Base-by-base conservation (phyloP, 2,797 vertebrate species). In the Trachurus trachurus region DNA sequence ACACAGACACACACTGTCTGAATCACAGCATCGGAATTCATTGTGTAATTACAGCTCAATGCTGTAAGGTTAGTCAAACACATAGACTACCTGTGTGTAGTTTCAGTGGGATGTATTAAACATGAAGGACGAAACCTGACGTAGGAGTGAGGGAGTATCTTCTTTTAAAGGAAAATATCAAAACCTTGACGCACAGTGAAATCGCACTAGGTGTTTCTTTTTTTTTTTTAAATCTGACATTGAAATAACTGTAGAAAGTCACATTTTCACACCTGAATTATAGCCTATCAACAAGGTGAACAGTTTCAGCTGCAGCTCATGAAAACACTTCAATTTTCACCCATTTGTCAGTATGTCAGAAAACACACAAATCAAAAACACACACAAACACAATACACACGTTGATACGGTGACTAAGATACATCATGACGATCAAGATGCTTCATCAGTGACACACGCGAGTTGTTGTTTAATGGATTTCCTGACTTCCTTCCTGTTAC, bases 11-110 rank as follows among this genome's bases (percentile, higher is more conserved):
- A 64, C 16, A 13, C 13, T 26, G n/a, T 68, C 26, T 53, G 72
- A 72, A 40, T 80, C 82, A 72, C 65, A n/a, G 21, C 8, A 4
- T 4, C 22, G 45, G 82, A 71, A 73, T 68, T 62, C 10, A 45
- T n/a, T 52, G 26, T 11, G 52, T 62, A 58, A 39, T 9, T 47
- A 42, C 40, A 50, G 39, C 17, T 63, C 22, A 19, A 3, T 45
- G 31, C 50, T 64, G 45, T 9, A 22, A 11, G 13, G 50, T 67
- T 21, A 63, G 37, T 74, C 9, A 69, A 16, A 1, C 53, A n/a
- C 12, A 22, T 10, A 39, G 2, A n/a, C n/a, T n/a, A 26, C 26
- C 12, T 26, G 10, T 29, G 1, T 0, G 7, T 31, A 6, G 29
- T 15, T 21, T 59, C 13, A 22, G 13, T 49, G 1, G 21, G 8